Conservation (phyloP, 1,140 invertebrate species). For the Oncopodura yosiiana region DNA sequence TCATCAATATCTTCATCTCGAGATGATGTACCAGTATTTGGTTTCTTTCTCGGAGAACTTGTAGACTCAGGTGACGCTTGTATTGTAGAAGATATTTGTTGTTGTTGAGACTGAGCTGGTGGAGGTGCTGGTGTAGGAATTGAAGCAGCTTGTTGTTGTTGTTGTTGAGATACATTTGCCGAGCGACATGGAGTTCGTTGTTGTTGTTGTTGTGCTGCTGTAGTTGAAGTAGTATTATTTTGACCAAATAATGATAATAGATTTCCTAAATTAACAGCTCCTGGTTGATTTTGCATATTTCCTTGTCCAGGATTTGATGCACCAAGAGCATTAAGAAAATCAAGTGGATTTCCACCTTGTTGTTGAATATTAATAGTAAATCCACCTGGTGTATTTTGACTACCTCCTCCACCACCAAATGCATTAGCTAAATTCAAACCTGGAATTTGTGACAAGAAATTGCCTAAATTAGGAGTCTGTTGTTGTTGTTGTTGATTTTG, state of each 20-base stretch:
- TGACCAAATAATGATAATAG: background rate
- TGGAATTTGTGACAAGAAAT: background rate
- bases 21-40: background rate
- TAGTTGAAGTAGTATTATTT: background rate
- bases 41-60: background rate
- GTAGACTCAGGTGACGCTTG: background rate
- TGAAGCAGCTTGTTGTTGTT: background rate
- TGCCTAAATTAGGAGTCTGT: background rate
- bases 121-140: background rate
- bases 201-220: slow-evolving; percentile 4
- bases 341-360: slow-evolving; percentile 15
- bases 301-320: background rate
- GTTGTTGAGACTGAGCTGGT: background rate
- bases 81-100: background rate
- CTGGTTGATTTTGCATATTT: background rate
- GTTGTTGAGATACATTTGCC: background rate
- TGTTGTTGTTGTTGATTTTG: background rate
- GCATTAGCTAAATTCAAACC: background rate
- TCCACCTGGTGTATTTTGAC: background rate
- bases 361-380: slow-evolving; percentile 23
- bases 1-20: background rate
- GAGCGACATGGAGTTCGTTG: background rate
- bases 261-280: background rate
- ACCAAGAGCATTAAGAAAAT: slow-evolving; percentile 13
- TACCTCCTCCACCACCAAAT: background rate